A percentile compares a stretch with the other conserved stretches of the same genome.
These are phyloP conservation scores for Apis dorsata DNA, from an alignment of 1,140 invertebrate genomes.

Conservation along the genomic window DNA sequence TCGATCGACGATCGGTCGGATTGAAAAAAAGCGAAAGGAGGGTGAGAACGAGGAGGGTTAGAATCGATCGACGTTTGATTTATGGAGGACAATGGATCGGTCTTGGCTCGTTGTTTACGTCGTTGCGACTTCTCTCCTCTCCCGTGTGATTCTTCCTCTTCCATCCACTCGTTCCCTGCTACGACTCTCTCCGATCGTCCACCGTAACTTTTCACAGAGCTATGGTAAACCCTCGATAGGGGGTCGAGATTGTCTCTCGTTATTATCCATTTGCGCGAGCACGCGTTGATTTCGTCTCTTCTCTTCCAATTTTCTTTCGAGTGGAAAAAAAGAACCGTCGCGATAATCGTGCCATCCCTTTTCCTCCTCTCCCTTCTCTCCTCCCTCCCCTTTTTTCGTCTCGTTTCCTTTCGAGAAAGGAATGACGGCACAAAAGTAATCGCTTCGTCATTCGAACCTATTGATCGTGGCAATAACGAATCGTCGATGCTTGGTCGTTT, in stretches of 20 bases:
- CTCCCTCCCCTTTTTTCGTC: not conserved
- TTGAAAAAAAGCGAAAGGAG: not conserved
- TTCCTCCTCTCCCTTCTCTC: not conserved
- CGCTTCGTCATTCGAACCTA: not conserved
- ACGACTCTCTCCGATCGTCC: not conserved
- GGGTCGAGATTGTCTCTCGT: not conserved
- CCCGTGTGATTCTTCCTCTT: not conserved
- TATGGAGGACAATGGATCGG: slow-evolving; percentile 45
- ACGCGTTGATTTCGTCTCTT: not conserved
- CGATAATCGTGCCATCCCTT: slow-evolving; percentile 36
- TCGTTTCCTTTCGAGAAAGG: not conserved
- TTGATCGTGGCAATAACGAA: not conserved
- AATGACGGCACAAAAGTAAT: not conserved
- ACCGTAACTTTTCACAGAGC: not conserved
- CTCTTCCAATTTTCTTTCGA: too few species aligned
- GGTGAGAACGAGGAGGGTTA: not conserved
- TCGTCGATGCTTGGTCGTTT: not conserved
- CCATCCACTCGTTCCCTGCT: not conserved
- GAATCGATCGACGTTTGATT: slow-evolving; percentile 48
- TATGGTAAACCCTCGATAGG: not conserved
- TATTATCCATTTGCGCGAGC: slow-evolving; percentile 4
- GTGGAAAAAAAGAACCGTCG: slow-evolving; percentile 5
- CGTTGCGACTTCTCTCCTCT: slow-evolving; percentile 53
- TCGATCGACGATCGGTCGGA: not conserved
- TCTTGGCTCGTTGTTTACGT: slow-evolving; percentile 56